Base-by-base conservation (phyloP, 2,113 vertebrate genomes). In the Monarcha castaneiventris region DNA sequence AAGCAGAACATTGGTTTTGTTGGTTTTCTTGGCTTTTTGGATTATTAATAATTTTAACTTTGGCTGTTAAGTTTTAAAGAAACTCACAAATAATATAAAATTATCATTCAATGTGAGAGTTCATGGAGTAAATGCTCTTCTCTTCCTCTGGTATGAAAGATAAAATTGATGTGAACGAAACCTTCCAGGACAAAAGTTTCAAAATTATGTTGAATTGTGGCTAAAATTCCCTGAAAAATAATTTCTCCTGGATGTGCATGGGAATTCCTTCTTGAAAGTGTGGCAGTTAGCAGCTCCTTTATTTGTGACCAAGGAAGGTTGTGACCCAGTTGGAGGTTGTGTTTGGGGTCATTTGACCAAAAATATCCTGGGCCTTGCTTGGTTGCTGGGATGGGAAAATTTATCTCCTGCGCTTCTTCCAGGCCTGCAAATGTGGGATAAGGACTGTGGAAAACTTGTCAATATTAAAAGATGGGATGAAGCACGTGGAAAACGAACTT, bases 171-270 rank as follows among this genome's bases (percentile, higher is more conserved):
- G 14, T 5, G 20, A 79, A 16, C 4, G 5, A 69, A 49, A 84
- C 37, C 0, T 56, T 89, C 32, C 54, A 14, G 8, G 13, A 72
- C 11, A 37, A 29, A 27, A 15, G 16, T 85, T 82, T 35, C 7
- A 48, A 41, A 35, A 29, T 16, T 2, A 23, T 10, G 13, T 4
- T 41, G 8, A 32, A 52, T 8, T 27, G 12, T 0, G 0, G 37
- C 16, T 55, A 21, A 81, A 87, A 35, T 43, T 37, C 16, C 32
- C 35, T 26, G 22, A n/a, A 39, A 69, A 71, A 43, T 8, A 35
- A 26, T 44, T 95, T 84, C 30, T 75, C 21, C 30, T 26, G 29
- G 43, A 21, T 61, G 43, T 12, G 30, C 2, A 1, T 43, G 13
- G 14, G 26, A n/a, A 25, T 54, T 92, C 17, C 54, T 19, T 41